phyloP scores from a whole-genome alignment of 2,888 invertebrate species.

The Coecobrya sp. region DNA sequence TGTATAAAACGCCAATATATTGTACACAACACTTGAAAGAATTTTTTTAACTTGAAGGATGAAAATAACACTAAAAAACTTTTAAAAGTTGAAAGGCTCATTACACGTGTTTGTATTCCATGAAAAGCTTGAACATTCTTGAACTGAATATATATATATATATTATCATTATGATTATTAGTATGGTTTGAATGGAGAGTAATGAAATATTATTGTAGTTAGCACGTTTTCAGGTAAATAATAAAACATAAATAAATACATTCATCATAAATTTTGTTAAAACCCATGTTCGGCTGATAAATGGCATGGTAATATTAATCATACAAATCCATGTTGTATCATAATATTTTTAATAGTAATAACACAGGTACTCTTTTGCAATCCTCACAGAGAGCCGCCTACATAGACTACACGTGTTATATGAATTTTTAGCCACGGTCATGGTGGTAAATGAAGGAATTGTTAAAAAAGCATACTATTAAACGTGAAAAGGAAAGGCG shows the following conservation, averaged over 20 bases:
- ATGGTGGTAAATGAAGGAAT: constrained; percentile 3
- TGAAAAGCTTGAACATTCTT: background rate
- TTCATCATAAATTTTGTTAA: constrained; percentile 19
- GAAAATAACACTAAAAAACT: background rate
- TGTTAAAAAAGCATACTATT: background rate
- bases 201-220: background rate
- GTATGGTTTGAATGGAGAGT: background rate
- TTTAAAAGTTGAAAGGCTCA: background rate
- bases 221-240: constrained; percentile 14
- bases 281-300: constrained; percentile 7
- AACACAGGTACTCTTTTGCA: background rate
- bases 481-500: constrained; percentile 22
- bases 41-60: background rate
- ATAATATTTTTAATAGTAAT: background rate
- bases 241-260: constrained; percentile 8
- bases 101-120: constrained; percentile 5
- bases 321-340: background rate
- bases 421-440: constrained; percentile 38
- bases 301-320: background rate
- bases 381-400: background rate
- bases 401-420: constrained; percentile 20
- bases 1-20: background rate
- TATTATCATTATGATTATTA: too few species aligned
- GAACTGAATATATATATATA: too few species aligned
- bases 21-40: background rate